A percentile compares a stretch with the other conserved stretches of the same genome.
phyloP scores from a whole-genome alignment of 2,888 invertebrate genomes.

The Coelopa pilipes region DNA sequence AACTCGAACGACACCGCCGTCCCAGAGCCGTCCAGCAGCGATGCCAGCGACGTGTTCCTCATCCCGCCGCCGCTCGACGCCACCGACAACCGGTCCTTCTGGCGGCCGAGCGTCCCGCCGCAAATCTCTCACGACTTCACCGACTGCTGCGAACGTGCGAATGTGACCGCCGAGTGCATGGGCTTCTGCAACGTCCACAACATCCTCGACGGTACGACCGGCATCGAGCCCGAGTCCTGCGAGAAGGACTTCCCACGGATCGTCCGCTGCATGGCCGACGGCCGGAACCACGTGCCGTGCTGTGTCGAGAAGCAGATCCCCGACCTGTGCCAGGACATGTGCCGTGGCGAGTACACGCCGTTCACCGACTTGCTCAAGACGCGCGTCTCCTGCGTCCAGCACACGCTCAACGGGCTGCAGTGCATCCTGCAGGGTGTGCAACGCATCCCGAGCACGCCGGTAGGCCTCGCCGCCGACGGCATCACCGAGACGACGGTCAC shows the following conservation, averaged over 20 bases:
- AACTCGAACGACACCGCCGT: constrained; percentile 41
- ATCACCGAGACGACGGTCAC: constrained; percentile 78
- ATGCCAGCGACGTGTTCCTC: constrained; percentile 57
- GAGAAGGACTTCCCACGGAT: constrained; percentile 84
- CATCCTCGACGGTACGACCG: constrained; percentile 79
- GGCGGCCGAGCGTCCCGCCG: constrained; percentile 55
- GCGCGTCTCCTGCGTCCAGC: constrained; percentile 84
- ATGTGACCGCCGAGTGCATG: constrained; percentile 78
- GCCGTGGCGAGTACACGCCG: constrained; percentile 85
- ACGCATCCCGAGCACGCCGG: constrained; percentile 77
- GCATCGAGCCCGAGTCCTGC: constrained; percentile 83
- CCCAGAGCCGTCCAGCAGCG: constrained; percentile 20
- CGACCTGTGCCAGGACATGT: constrained; percentile 86
- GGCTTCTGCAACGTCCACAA: constrained; percentile 86
- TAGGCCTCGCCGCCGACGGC: constrained; percentile 78
- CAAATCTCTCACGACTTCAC: constrained; percentile 81
- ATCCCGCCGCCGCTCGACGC: constrained; percentile 58
- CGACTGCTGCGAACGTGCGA: constrained; percentile 78
- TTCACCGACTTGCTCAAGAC: constrained; percentile 86
- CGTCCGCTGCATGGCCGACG: constrained; percentile 82
- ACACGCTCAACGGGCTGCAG: constrained; percentile 83
- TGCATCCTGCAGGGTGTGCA: constrained; percentile 84
- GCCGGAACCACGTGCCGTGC: constrained; percentile 86
- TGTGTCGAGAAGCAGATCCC: constrained; percentile 84
- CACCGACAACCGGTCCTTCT: constrained; percentile 61